A percentile compares a stretch with the other conserved stretches of the same genome.
These are phyloP conservation scores for Caenorhabditis latens DNA, from an alignment of 1,140 invertebrate species.

Conservation along the genomic window DNA sequence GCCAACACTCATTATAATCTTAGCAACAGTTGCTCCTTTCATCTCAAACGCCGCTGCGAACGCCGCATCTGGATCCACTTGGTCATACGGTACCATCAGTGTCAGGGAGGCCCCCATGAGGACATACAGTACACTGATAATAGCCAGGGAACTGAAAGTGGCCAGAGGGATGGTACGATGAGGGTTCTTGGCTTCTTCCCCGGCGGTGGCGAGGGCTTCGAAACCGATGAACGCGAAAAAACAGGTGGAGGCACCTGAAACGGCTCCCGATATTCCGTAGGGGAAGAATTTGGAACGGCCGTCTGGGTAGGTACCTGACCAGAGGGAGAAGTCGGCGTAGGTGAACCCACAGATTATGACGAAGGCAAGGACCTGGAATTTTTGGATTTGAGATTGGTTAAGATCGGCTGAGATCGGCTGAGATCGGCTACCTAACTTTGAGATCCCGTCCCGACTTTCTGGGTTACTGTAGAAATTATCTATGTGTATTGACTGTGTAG, in stretches of 20 bases:
- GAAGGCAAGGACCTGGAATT: slow-evolving; percentile 80
- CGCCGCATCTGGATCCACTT: slow-evolving; percentile 84
- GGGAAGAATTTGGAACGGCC: slow-evolving; percentile 84
- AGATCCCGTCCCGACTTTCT: no score
- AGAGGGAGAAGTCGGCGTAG: slow-evolving; percentile 79
- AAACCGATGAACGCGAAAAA: slow-evolving; percentile 93
- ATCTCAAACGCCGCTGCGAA: slow-evolving; percentile 87
- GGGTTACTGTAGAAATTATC: no score
- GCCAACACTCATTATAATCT: slow-evolving; percentile 88
- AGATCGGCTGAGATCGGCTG: no score
- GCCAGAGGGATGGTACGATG: slow-evolving; percentile 85
- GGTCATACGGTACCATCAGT: slow-evolving; percentile 84
- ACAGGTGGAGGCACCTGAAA: slow-evolving; percentile 88
- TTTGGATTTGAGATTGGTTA: no score
- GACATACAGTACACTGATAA: slow-evolving; percentile 86
- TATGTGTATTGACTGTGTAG: no score
- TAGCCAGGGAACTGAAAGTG: slow-evolving; percentile 85
- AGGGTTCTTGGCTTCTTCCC: slow-evolving; percentile 81
- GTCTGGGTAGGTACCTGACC: slow-evolving; percentile 79
- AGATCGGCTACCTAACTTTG: no score
- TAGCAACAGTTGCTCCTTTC: slow-evolving; percentile 83
- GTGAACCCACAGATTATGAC: slow-evolving; percentile 87
- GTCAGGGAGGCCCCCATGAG: slow-evolving; percentile 87
- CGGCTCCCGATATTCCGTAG: slow-evolving; percentile 84
- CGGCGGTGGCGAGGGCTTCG: slow-evolving; percentile 88